Conservation (phyloP, 2,113 vertebrate species). For the Quiscalus mexicanus region DNA sequence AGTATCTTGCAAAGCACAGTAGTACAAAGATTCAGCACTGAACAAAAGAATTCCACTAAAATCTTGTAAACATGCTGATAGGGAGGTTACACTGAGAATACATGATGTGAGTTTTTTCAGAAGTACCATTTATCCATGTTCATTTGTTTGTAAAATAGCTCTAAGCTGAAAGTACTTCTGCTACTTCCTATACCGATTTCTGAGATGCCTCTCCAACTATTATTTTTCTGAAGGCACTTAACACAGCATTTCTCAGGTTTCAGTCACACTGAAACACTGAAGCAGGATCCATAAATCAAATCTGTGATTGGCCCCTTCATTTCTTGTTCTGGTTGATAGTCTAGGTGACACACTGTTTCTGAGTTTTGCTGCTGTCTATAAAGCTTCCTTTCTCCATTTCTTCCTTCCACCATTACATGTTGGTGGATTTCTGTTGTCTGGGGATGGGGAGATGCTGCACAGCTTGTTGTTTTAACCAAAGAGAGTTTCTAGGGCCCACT, state of each 20-base stretch:
- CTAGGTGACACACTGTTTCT: background rate
- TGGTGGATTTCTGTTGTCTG: background rate
- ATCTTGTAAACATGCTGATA: background rate
- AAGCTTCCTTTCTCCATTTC: background rate
- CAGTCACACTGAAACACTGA: background rate
- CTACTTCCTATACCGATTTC: background rate
- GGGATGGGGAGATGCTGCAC: background rate
- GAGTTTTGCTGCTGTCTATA: background rate
- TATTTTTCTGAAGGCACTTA: background rate
- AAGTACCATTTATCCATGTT: background rate
- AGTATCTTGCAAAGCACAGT: background rate
- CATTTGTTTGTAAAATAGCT: background rate
- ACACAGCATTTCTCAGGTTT: background rate
- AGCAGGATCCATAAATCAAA: background rate
- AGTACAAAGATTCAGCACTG: background rate
- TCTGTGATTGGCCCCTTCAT: background rate
- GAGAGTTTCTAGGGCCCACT: background rate
- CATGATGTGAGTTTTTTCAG: background rate
- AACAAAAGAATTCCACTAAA: background rate
- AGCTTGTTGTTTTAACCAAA: background rate
- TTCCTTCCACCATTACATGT: background rate
- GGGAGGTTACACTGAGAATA: background rate
- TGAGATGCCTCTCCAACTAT: background rate
- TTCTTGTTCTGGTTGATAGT: background rate
- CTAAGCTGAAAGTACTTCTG: background rate